A percentile compares a stretch with the other conserved stretches of the same genome.
phyloP scores from a whole-genome alignment of 2,888 invertebrate species.

The Ophioninae sp. region DNA sequence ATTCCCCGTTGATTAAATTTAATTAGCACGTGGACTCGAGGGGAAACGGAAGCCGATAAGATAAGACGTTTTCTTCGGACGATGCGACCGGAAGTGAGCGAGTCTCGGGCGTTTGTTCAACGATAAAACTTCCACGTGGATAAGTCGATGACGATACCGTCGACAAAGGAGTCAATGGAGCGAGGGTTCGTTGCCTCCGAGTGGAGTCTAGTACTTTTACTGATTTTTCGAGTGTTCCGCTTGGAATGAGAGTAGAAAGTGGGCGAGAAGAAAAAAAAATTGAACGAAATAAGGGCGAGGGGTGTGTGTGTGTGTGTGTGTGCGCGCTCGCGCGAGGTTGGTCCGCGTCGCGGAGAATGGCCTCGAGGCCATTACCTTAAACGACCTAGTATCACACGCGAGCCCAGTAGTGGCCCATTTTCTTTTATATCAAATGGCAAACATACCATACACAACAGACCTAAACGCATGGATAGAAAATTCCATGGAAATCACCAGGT shows the following conservation, averaged over 20 bases:
- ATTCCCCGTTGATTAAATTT: conserved; percentile 48
- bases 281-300: not conserved
- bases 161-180: conserved; percentile 53
- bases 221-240: conserved; percentile 52
- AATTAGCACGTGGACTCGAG: conserved; percentile 6
- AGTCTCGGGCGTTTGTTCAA: conserved; percentile 31
- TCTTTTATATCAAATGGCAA: conserved; percentile 58
- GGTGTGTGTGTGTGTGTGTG: not conserved
- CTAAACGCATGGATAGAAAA: conserved; percentile 3
- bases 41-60: conserved; percentile 30
- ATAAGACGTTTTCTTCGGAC: conserved; percentile 10
- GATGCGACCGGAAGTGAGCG: conserved; percentile 21
- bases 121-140: conserved; percentile 49
- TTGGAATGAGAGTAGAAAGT: conserved; percentile 13
- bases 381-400: conserved; percentile 59
- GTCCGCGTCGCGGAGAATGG: conserved; percentile 31
- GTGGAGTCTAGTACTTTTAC: conserved; percentile 38
- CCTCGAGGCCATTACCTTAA: conserved; percentile 58
- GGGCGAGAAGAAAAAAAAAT: conserved; percentile 30
- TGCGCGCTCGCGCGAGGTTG: conserved; percentile 15
- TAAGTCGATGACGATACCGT: conserved; percentile 45
- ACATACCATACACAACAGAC: conserved; percentile 26
- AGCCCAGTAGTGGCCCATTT: conserved; percentile 59
- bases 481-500: not conserved
- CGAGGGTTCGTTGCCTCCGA: conserved; percentile 41